Conservation (phyloP, 2,113 vertebrate genomes). For the Nesogale talazaci region DNA sequence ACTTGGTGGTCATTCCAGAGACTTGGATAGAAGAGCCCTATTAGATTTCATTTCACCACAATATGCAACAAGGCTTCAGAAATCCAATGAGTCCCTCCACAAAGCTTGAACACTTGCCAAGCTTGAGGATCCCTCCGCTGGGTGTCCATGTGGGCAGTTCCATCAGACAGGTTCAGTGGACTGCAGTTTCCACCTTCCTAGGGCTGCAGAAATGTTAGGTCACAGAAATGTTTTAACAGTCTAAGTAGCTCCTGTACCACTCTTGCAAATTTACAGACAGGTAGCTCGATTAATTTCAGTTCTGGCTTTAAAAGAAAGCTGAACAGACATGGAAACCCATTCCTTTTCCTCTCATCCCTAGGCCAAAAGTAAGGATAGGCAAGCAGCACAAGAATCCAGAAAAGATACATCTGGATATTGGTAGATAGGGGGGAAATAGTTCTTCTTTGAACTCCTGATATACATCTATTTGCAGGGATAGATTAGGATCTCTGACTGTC, state of each 20-base stretch:
- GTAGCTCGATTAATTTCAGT: background rate
- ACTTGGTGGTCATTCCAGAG: too few relatives aligned
- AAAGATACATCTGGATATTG: fast-evolving
- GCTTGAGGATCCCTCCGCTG: background rate
- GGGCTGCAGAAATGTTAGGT: background rate
- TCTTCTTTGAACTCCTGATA: background rate
- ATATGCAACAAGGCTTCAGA: background rate
- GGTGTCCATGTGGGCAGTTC: background rate
- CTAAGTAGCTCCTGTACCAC: background rate
- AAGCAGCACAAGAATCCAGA: background rate
- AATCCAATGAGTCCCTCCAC: background rate
- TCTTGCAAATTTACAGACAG: background rate
- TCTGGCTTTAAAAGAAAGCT: background rate
- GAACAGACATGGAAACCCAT: background rate
- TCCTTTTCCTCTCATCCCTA: background rate
- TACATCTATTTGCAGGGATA: background rate
- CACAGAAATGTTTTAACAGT: background rate
- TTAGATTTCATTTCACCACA: too few relatives aligned
- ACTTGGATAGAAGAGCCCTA: too few relatives aligned
- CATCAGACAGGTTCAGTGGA: background rate
- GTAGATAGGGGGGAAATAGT: background rate
- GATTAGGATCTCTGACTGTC: too few relatives aligned
- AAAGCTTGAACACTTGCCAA: background rate
- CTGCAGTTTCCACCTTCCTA: background rate
- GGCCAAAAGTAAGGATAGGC: background rate